Evolutionary conservation across 2,888 invertebrate genomes (phyloP).

Genomic region (Prosopocoilus inquinatus): DNA sequence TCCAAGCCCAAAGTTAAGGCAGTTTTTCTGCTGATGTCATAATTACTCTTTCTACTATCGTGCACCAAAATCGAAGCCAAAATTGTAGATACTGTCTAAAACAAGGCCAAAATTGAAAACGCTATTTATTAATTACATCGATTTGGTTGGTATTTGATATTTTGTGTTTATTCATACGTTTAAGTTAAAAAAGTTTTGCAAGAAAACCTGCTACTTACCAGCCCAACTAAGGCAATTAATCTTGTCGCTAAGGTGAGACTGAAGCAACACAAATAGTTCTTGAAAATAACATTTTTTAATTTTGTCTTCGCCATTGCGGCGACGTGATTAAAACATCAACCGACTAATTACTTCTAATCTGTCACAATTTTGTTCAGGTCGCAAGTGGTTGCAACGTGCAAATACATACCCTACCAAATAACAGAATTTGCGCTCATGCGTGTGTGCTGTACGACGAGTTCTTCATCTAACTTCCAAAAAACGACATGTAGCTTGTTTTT

Average conservation of each 20-base stretch:
- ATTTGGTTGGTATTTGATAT: too few species aligned
- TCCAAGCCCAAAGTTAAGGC: slow-evolving; percentile 10
- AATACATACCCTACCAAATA: too few species aligned
- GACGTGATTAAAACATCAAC: neutral
- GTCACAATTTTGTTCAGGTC: too few species aligned
- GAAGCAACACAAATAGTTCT: slow-evolving; percentile 7
- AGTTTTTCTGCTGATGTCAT: slow-evolving; percentile 8
- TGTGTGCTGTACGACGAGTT: too few species aligned
- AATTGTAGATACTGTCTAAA: slow-evolving; percentile 5
- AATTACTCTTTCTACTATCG: slow-evolving; percentile 6
- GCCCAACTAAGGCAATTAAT: slow-evolving; percentile 10
- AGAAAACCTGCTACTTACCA: slow-evolving; percentile 4
- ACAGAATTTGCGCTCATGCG: too few species aligned
- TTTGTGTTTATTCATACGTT: too few species aligned
- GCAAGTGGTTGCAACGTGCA: too few species aligned
- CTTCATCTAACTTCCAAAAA: too few species aligned
- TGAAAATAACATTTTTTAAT: slow-evolving; percentile 10
- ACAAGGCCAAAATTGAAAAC: neutral
- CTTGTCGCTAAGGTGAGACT: slow-evolving; percentile 7
- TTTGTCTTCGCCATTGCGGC: neutral
- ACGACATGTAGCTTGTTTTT: too few species aligned
- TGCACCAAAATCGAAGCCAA: slow-evolving; percentile 4
- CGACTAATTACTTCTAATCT: too few species aligned
- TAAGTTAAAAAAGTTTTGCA: too few species aligned
- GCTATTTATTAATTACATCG: too few species aligned